Conservation (phyloP, 2,797 vertebrate species). For the Onychomys arenicola region DNA sequence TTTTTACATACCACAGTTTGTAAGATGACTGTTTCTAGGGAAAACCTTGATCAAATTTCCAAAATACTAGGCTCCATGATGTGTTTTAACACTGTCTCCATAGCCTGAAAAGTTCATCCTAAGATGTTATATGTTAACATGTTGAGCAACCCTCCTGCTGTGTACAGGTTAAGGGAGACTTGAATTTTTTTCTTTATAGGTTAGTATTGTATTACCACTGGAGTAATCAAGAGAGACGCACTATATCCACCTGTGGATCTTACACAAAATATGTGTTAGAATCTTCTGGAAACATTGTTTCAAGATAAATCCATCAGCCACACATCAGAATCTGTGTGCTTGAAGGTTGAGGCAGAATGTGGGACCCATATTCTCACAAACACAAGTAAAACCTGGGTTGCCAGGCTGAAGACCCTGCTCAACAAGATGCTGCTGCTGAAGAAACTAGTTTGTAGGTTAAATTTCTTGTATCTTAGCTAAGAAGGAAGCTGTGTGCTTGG, state of each 20-base stretch:
- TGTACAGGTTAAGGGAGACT: not conserved
- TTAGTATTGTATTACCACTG: not conserved
- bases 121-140: not conserved
- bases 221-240: not conserved
- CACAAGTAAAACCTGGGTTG: not conserved
- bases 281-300: not conserved
- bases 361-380: not conserved
- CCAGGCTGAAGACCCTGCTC: not conserved
- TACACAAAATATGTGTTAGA: not conserved
- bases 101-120: not conserved
- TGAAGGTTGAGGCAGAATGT: not conserved
- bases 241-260: not conserved
- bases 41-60: not conserved
- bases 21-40: not conserved
- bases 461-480: not conserved
- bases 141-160: not conserved
- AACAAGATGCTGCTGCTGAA: not conserved
- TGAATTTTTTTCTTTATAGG: not conserved
- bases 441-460: not conserved
- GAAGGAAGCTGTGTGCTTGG: not conserved
- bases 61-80: not conserved
- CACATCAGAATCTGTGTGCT: not conserved
- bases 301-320: not conserved
- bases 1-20: not conserved
- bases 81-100: not conserved